Evolutionary conservation across 1,140 invertebrate genomes (phyloP).

Genomic region (Scaptomyza montana): DNA sequence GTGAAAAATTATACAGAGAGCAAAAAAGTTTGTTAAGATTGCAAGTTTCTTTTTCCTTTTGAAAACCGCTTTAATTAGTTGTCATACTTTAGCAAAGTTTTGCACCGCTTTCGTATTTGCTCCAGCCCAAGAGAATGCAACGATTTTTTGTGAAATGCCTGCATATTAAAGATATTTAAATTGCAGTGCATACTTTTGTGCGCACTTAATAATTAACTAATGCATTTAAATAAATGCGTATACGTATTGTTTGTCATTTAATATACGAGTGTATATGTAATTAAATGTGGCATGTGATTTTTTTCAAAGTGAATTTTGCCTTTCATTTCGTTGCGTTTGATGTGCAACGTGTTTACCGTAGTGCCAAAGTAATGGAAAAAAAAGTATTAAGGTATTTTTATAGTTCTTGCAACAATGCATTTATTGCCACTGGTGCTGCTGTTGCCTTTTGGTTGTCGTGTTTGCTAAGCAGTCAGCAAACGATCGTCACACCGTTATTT

Average conservation of each 20-base stretch:
- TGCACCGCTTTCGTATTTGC: neutral
- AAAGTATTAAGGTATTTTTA: no score
- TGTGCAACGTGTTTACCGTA: no score
- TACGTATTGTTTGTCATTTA: neutral
- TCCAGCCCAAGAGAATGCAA: slow-evolving; percentile 45
- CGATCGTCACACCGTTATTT: slow-evolving; percentile 33
- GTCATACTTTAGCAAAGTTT: neutral
- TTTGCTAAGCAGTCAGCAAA: slow-evolving; percentile 26
- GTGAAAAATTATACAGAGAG: neutral
- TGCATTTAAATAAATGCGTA: neutral
- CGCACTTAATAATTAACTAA: neutral
- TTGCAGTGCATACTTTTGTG: slow-evolving; percentile 11
- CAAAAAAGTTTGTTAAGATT: neutral
- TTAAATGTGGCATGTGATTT: no score
- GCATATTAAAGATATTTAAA: neutral
- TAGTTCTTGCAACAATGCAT: neutral
- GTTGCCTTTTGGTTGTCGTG: slow-evolving; percentile 1
- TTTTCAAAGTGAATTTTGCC: no score
- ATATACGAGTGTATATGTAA: no score
- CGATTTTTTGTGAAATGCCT: neutral
- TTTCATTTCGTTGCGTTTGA: no score
- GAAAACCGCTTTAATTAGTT: neutral
- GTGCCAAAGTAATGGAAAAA: no score
- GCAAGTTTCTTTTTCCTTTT: no score
- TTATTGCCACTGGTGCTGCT: slow-evolving; percentile 3